Evolutionary conservation across 1,140 invertebrate genomes (phyloP).

Genomic region (Diuraphis noxia): DNA sequence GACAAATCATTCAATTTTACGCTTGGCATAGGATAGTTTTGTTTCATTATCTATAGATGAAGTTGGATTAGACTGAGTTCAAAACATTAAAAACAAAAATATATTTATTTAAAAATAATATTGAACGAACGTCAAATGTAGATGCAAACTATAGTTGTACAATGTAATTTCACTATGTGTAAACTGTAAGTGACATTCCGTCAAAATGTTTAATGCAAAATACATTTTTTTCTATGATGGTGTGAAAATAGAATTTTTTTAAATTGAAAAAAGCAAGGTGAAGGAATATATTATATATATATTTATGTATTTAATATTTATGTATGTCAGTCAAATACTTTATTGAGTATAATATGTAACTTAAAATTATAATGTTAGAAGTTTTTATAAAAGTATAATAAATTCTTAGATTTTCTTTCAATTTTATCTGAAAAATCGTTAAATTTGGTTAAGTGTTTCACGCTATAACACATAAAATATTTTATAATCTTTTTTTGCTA

Average conservation of each 20-base stretch:
- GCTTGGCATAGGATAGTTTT: too few relatives aligned
- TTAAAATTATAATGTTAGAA: background rate
- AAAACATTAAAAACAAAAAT: background rate
- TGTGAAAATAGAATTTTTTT: background rate
- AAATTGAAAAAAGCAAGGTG: background rate
- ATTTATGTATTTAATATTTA: background rate
- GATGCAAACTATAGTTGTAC: background rate
- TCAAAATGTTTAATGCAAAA: background rate
- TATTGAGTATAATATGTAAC: background rate
- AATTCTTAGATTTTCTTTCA: background rate
- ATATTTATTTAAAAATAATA: background rate
- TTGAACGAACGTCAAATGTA: background rate
- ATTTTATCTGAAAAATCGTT: background rate
- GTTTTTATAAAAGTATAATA: conserved; percentile 2
- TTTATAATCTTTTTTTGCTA: background rate
- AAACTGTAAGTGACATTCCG: background rate
- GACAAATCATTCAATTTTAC: background rate
- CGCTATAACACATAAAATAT: background rate
- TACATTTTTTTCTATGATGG: background rate
- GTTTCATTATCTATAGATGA: background rate
- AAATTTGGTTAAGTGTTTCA: background rate
- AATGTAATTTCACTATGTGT: background rate
- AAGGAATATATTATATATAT: background rate
- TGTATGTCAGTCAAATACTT: background rate
- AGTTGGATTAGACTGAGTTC: background rate